These are phyloP conservation scores for Griposia aprilina DNA, from an alignment of 2,888 invertebrate genomes.

Conservation along the genomic window DNA sequence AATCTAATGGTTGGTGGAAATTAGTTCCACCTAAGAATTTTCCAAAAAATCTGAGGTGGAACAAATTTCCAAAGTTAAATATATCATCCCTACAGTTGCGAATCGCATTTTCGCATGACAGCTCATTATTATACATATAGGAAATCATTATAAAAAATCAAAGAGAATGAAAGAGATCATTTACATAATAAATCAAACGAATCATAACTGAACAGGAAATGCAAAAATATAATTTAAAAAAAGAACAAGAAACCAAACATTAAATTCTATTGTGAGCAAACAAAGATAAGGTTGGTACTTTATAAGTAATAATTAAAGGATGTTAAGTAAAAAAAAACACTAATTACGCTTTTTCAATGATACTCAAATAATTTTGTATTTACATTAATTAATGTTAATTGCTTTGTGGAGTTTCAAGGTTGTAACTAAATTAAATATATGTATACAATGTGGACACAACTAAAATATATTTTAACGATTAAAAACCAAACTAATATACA, in stretches of 20 bases:
- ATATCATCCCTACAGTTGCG: no score
- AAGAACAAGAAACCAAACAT: neutral
- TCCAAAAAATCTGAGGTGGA: no score
- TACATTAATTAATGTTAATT: neutral
- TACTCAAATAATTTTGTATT: neutral
- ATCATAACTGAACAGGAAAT: neutral
- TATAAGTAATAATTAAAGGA: no score
- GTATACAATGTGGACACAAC: no score
- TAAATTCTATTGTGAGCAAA: neutral
- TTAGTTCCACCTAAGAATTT: no score
- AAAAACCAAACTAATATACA: no score
- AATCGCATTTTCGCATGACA: no score
- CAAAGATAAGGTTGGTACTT: neutral
- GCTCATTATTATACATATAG: no score
- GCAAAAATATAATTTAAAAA: neutral
- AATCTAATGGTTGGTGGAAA: no score
- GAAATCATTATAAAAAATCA: neutral
- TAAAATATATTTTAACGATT: no score
- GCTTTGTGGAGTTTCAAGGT: neutral
- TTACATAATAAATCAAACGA: slow-evolving; percentile 16
- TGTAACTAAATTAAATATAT: neutral
- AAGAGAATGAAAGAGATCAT: neutral
- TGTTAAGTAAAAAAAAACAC: no score
- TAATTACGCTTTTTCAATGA: neutral
- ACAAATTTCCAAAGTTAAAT: no score